A percentile compares a stretch with the other conserved stretches of the same genome.
Evolutionary conservation across 1,140 invertebrate species (phyloP).

Genomic region (Bombus turneri): DNA sequence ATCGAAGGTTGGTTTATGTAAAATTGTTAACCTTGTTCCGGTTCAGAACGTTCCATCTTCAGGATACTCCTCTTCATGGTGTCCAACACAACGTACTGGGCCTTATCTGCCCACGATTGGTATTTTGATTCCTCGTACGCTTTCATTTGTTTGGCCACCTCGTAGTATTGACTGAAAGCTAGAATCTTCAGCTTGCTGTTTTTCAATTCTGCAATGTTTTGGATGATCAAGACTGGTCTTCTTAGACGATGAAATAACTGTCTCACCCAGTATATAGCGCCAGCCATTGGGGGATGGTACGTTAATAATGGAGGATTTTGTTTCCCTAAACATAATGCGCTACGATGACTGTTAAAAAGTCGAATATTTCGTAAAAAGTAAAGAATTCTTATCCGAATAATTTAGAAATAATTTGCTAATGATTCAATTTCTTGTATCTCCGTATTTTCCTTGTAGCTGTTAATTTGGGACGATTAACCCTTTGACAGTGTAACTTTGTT

Average conservation of each 20-base stretch:
- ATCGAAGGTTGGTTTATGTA: background rate
- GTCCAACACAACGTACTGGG: slow-evolving; percentile 83
- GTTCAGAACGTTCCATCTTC: slow-evolving; percentile 78
- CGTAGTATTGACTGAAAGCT: slow-evolving; percentile 89
- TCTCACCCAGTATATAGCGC: slow-evolving; percentile 92
- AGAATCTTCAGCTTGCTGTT: slow-evolving; percentile 88
- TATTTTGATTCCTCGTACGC: slow-evolving; percentile 89
- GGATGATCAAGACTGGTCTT: slow-evolving; percentile 89
- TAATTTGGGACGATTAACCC: no score
- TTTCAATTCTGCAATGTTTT: slow-evolving; percentile 89
- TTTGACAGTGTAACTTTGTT: no score
- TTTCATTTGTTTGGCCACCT: slow-evolving; percentile 88
- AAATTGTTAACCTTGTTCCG: slow-evolving; percentile 48
- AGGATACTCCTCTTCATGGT: slow-evolving; percentile 87
- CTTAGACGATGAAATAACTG: slow-evolving; percentile 90
- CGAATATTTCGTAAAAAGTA: background rate
- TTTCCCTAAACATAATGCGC: slow-evolving; percentile 81
- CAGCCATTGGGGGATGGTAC: slow-evolving; percentile 90
- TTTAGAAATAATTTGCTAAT: background rate
- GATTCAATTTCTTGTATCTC: no score
- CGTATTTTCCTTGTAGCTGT: no score
- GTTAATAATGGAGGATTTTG: slow-evolving; percentile 88
- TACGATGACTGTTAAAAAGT: background rate
- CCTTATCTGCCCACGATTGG: slow-evolving; percentile 85
- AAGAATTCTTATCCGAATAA: background rate